Base-by-base conservation (phyloP, 2,888 invertebrate genomes). In the Lapara coniferarum region DNA sequence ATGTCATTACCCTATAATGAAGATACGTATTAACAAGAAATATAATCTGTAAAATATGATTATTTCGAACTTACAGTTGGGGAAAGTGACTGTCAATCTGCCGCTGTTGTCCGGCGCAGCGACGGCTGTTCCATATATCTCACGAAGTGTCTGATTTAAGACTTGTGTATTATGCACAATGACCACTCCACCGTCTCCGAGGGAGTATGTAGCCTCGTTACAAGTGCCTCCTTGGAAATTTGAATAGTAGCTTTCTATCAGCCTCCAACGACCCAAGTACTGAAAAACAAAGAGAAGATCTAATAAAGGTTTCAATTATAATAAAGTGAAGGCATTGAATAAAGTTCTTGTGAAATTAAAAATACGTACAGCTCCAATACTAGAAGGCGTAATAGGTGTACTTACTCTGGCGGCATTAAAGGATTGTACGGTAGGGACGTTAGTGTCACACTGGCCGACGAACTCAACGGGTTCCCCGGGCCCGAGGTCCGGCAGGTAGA, bases 11-110 rank as follows among this genome's bases (percentile, higher is more conserved):
- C 4, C n/a, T 14, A 37, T 37, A 13, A 59, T 4, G 37, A 0
- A 13, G 13, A 25, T 25, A 25, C 25, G 13, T 7, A 52, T 30
- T 6, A 6, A 25, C 16, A 30, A 12, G 37, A 5, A n/a, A 51
- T 19, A 46, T 8, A 5, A 25, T 51, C 19, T 12, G 6, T 49
- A 12, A 10, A 46, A 2, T 25, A 14, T 10, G 13, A 12, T 25
- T 49, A 2, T 13, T 13, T 13, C 16, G 51, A 13, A 79, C 83
- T 81, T 74, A 81, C 94, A 86, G 73, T 91, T 87, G 14, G 89
- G 89, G 83, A 96, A 95, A 25, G 94, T 94, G 85, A 95, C 95
- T 1, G 95, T 91, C 0, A 96, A 92, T 14, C 95, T 91, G 69
- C 94, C 96, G 67, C 89, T 91, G 0, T 91, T 90, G 78, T 96